Conservation (phyloP, 1,140 invertebrate genomes). For the Brachionus manjavacas region DNA sequence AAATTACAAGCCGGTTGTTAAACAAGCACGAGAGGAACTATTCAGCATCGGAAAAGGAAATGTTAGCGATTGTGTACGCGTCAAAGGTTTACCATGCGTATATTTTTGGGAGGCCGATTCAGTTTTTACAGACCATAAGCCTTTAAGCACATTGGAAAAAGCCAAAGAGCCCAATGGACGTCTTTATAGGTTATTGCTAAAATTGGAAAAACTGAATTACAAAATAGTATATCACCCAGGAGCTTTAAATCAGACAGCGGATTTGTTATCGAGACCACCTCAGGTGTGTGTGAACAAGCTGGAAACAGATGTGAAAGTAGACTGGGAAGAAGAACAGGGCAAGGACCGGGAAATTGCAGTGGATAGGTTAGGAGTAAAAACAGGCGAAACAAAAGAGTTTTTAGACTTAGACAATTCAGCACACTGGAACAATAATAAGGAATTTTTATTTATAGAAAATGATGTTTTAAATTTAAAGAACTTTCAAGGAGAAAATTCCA, state of each 20-base stretch:
- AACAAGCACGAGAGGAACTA: neutral
- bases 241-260: neutral
- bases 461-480: slow-evolving; percentile 1
- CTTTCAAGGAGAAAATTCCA: neutral
- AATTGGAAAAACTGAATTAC: neutral
- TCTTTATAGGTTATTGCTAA: neutral
- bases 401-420: neutral
- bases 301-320: neutral
- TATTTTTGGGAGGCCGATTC: neutral
- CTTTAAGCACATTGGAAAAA: neutral
- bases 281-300: neutral
- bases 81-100: neutral
- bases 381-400: neutral
- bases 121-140: neutral
- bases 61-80: neutral
- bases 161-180: neutral
- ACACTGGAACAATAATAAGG: neutral
- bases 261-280: neutral
- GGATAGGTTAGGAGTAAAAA: neutral
- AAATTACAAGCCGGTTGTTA: neutral
- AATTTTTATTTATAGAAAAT: neutral
- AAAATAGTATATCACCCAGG: neutral
- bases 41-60: too few species aligned
- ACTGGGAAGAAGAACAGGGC: slow-evolving; percentile 1
- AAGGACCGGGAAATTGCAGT: neutral